Percentiles rank a stretch among this genome's conserved stretches.
Evolutionary conservation across 2,888 invertebrate species (phyloP).

Genomic region (Erpobdella octoculata): DNA sequence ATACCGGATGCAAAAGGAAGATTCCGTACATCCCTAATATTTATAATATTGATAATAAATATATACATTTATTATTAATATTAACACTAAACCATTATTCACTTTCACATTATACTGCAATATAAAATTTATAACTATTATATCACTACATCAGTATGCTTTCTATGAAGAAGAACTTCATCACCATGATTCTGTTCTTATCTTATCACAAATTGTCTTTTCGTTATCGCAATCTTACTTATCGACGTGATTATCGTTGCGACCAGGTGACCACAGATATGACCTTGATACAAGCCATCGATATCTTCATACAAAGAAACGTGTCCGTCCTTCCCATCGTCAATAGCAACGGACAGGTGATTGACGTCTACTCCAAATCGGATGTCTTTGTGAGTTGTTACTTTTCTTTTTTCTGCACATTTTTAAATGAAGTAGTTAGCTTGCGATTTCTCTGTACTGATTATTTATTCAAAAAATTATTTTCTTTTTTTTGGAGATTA

Average conservation of each 20-base stretch:
- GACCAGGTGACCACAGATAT: conserved; percentile 20
- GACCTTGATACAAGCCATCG: conserved; percentile 12
- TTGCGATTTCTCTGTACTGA: neutral
- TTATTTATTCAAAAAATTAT: neutral
- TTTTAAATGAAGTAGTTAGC: neutral
- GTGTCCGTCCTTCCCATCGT: conserved; percentile 20
- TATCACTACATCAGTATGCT: too few relatives aligned
- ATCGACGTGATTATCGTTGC: too few relatives aligned
- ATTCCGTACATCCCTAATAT: too few relatives aligned
- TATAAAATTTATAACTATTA: too few relatives aligned
- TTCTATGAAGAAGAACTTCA: too few relatives aligned
- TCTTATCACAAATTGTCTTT: too few relatives aligned
- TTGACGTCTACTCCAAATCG: conserved; percentile 17
- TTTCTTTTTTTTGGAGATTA: neutral
- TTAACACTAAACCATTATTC: too few relatives aligned
- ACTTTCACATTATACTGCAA: too few relatives aligned
- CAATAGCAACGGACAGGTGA: neutral
- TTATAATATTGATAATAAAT: too few relatives aligned
- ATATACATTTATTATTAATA: too few relatives aligned
- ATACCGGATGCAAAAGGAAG: too few relatives aligned
- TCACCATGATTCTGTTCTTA: neutral
- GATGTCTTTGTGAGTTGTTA: conserved; percentile 14
- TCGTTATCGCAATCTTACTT: too few relatives aligned
- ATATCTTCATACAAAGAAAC: conserved; percentile 12
- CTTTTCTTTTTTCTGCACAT: neutral